phyloP scores from a whole-genome alignment of 2,797 vertebrate genomes.

The Hephaestus fuliginosus region DNA sequence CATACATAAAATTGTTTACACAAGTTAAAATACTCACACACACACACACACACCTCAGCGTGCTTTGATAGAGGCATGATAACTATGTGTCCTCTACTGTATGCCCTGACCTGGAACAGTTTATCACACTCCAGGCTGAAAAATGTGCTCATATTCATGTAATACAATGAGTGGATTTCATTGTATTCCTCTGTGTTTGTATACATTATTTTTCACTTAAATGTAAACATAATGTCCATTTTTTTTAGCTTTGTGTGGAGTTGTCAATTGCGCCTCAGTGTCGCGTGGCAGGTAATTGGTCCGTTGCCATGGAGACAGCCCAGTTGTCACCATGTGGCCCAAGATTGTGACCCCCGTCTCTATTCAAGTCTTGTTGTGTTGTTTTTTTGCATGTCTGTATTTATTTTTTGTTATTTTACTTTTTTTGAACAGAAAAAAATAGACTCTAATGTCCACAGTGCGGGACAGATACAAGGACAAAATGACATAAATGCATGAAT shows the following conservation, averaged over 20 bases:
- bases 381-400: too few species aligned
- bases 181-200: neutral
- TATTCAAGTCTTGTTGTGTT: neutral
- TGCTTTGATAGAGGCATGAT: slow-evolving; percentile 1
- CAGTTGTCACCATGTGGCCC: neutral
- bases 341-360: too few species aligned
- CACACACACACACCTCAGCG: neutral
- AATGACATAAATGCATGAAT: neutral
- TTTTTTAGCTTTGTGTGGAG: neutral
- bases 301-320: slow-evolving; percentile 24
- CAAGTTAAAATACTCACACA: neutral
- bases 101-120: slow-evolving; percentile 23
- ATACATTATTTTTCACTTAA: neutral
- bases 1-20: neutral
- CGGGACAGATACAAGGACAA: neutral
- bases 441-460: neutral
- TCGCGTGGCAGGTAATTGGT: neutral
- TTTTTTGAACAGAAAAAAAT: neutral
- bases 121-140: slow-evolving; percentile 14
- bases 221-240: slow-evolving; percentile 4
- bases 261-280: neutral
- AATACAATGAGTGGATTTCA: neutral
- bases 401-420: too few species aligned
- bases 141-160: neutral
- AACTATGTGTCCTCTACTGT: slow-evolving; percentile 20